Evolutionary conservation across 2,113 vertebrate genomes (phyloP).

Genomic region (Cryptoleucopteryx plumbea): DNA sequence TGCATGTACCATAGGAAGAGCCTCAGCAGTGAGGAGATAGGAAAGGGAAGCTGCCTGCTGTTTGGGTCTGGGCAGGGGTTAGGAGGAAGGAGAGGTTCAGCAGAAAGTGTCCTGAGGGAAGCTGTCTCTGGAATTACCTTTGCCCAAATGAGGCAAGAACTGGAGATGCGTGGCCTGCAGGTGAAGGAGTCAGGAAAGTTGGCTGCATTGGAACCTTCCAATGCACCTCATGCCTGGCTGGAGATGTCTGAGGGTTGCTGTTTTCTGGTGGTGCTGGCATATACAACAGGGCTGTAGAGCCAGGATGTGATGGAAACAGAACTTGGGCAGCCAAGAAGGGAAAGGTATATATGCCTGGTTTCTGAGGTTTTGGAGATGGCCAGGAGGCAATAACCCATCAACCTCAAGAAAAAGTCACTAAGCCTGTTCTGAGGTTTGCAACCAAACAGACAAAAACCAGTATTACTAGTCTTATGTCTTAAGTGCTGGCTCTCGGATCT

Average conservation of each 20-base stretch:
- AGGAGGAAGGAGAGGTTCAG: not conserved
- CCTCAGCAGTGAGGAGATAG: not conserved
- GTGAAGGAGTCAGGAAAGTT: accelerated
- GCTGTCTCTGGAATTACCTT: not conserved
- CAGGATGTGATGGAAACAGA: not conserved
- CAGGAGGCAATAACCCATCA: not conserved
- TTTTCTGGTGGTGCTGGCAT: not conserved
- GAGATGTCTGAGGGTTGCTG: not conserved
- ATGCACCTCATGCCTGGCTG: not conserved
- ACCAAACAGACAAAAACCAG: not conserved
- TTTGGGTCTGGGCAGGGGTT: not conserved
- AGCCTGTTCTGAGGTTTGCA: not conserved
- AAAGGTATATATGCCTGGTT: not conserved
- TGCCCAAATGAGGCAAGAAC: not conserved
- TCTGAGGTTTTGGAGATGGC: not conserved
- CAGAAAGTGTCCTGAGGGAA: not conserved
- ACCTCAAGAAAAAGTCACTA: not conserved
- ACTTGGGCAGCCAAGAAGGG: not conserved
- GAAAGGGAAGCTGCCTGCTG: not conserved
- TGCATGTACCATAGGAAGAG: accelerated
- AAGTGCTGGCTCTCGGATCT: not conserved
- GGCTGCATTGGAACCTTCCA: not conserved
- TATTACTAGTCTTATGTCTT: not conserved
- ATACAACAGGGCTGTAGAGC: not conserved
- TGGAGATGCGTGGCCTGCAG: not conserved